Evolutionary conservation across 2,888 invertebrate genomes (phyloP).

Genomic region (Ecliptopera silaceata): DNA sequence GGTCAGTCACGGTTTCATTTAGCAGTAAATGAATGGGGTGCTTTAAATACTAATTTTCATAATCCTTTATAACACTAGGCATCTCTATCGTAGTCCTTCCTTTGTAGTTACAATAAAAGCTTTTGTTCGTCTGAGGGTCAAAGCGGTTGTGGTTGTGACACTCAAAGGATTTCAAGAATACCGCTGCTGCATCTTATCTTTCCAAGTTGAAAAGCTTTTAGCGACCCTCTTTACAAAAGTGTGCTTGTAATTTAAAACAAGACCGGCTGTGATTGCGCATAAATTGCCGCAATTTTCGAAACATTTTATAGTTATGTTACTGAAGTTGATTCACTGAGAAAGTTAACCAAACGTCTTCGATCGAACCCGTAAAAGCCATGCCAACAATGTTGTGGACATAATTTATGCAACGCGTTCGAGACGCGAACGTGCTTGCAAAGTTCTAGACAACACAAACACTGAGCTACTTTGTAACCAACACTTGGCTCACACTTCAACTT

Average conservation of each 20-base stretch:
- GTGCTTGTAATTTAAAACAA: slow-evolving; percentile 27
- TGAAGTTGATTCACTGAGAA: slow-evolving; percentile 31
- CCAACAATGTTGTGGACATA: slow-evolving; percentile 33
- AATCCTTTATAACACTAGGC: slow-evolving; percentile 19
- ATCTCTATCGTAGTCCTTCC: slow-evolving; percentile 23
- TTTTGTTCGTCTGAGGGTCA: slow-evolving; percentile 35
- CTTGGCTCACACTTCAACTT: neutral
- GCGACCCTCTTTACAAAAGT: slow-evolving; percentile 23
- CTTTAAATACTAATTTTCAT: slow-evolving; percentile 3
- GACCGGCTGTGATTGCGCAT: slow-evolving; percentile 47
- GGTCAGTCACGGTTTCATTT: neutral
- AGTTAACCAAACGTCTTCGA: slow-evolving; percentile 19
- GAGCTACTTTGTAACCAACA: slow-evolving; percentile 16
- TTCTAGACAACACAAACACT: slow-evolving; percentile 16
- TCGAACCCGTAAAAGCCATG: slow-evolving; percentile 14
- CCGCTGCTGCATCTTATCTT: slow-evolving; percentile 34
- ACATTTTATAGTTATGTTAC: slow-evolving; percentile 18
- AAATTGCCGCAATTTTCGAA: slow-evolving; percentile 40
- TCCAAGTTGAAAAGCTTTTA: slow-evolving; percentile 23
- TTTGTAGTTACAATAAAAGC: slow-evolving; percentile 28
- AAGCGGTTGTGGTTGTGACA: slow-evolving; percentile 27
- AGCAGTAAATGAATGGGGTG: neutral
- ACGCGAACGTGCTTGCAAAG: slow-evolving; percentile 27
- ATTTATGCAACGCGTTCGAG: slow-evolving; percentile 43
- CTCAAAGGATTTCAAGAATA: slow-evolving; percentile 32